Base-by-base conservation (phyloP, 2,888 invertebrate species). In the Chymomyza procnemis region DNA sequence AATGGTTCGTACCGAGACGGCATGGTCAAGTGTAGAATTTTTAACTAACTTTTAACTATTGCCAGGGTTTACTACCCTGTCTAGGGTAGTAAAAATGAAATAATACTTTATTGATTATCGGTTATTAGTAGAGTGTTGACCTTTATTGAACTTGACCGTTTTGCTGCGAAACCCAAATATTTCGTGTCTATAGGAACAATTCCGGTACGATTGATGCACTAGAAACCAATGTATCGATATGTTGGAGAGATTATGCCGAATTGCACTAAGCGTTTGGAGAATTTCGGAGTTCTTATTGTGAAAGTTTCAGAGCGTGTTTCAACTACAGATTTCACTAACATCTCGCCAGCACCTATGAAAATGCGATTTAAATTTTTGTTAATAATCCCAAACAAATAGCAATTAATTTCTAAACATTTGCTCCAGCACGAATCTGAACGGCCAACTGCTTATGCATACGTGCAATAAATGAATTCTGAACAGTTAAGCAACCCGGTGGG, bases 401-500 rank as follows among this genome's bases (percentile, higher is more conserved):
- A 56, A 61, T 47, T 22, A 19, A 14, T 55, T 48, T 67, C 69
- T 74, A 60, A 69, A 63, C 71, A 81, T 69, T 71, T 71, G 71
- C 58, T 46, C 59, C 18, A 19, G 14, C 59, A 64, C 34, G 66
- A 54, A 34, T 18, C 46, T 57, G 6, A 26, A 18, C 55, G 71
- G 58, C 59, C 73, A 69, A 57, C 63, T 65, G n/a, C n/a, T 69
- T 41, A 19, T 41, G 72, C 75, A 79, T 74, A 76, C 34, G 73
- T 69, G 71, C 55, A 69, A 68, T 72, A 77, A 72, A 82, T 82
- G 74, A 77, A 67, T 77, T 67, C 72, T 52, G 6, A 74, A 77
- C 69, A 64, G 54, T 64, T n/a, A 34, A n/a, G 48, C 6, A 48
- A 4, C 48, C 16, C 48, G 48, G 34, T 41, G 34, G 34, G 12